Evolutionary conservation across 2,888 invertebrate species (phyloP), one percentile per base, ranked within the genome.

Genomic region (Sinhomidia bicolor): DNA sequence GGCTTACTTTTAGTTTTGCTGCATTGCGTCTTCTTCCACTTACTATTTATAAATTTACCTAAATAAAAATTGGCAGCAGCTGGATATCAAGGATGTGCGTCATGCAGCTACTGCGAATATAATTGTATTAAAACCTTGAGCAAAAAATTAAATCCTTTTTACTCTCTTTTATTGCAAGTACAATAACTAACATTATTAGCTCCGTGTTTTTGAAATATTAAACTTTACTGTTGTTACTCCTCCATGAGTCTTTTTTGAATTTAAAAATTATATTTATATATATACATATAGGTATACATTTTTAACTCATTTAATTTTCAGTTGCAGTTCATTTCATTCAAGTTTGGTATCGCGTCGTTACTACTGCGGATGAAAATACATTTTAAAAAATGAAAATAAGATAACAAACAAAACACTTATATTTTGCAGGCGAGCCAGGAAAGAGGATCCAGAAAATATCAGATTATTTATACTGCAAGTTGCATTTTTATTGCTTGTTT

Each of bases 61-160:
- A 1, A 23, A 71, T 12, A 29, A 74, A 44, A 47, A 44, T 23
- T 7, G 32, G 57, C 76, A 12, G 54, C 54, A 29, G 32, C 17
- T 32, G 54, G 26, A 78, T 32, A 32, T 54, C 7, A 6, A 78
- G 78, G 78, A 78, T 54, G 54, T 78, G 78, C 78, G 78, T 78
- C 78, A 78, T 44, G 20, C 6, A 29, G 26, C 29, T 62, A 26
- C 10, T 41, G 5, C 57, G 5, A 26, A 20, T 23, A 62, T 32
- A n/a, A 14, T 62, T 32, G n/a, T 62, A 1, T 32, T 32, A 65
- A 36, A 36, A 65, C 65, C 65, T 65, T 65, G 65, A 32, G 32
- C 17, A 32, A 62, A 62, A 62, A 3, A 60, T 3, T 3, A 62
- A 62, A 65, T 12, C 26, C 14, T 60, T 23, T 65, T 65, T 65